phyloP scores from a whole-genome alignment of 2,113 vertebrate species.

The Colius striatus region DNA sequence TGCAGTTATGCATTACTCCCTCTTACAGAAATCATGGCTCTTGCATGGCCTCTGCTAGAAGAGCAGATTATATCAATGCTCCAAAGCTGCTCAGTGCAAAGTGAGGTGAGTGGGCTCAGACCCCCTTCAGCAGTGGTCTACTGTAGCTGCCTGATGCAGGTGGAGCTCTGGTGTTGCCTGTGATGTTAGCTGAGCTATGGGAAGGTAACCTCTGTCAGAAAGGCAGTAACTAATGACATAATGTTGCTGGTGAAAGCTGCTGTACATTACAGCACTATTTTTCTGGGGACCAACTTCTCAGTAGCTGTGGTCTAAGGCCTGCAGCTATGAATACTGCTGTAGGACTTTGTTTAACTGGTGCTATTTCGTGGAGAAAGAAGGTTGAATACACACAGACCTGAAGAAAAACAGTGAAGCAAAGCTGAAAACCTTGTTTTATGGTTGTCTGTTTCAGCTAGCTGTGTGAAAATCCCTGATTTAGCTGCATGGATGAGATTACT shows the following conservation, averaged over 20 bases:
- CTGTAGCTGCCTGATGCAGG: background rate
- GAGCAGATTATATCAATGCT: background rate
- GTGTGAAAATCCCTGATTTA: background rate
- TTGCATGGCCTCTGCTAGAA: accelerated
- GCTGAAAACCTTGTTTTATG: background rate
- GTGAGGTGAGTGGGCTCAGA: background rate
- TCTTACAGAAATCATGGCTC: background rate
- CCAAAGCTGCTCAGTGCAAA: background rate
- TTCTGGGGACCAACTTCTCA: background rate
- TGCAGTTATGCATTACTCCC: accelerated
- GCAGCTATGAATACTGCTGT: background rate
- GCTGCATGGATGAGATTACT: background rate
- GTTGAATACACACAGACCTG: background rate
- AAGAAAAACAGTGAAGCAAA: background rate
- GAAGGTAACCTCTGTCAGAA: background rate
- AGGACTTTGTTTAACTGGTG: background rate
- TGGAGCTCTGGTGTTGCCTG: background rate
- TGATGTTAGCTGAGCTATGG: background rate
- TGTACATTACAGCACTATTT: accelerated
- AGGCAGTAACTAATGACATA: background rate
- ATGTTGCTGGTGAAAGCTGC: background rate
- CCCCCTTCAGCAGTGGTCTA: background rate
- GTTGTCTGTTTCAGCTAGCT: background rate
- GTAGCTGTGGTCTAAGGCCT: background rate
- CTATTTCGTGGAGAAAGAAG: background rate